Base-by-base conservation (phyloP, 1,140 invertebrate genomes). In the Drosophila pseudoananassae region DNA sequence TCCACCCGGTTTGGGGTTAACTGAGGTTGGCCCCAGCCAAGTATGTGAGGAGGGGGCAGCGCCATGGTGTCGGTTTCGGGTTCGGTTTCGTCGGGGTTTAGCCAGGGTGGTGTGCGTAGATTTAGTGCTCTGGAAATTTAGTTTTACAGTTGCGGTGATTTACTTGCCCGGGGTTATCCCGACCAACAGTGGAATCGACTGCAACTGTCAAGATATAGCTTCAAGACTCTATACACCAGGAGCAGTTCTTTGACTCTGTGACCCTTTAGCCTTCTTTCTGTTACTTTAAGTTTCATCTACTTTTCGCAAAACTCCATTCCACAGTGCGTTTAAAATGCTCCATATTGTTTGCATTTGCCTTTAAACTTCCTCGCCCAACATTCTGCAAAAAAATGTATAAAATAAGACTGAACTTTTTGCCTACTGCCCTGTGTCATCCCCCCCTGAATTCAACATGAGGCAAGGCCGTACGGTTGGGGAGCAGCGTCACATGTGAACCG, bases 41-140 rank as follows among this genome's bases (percentile, higher is more conserved):
- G 4, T 3, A 10, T 33, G 31, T 33, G 9, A 33, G n/a, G 38
- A 7, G 23, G 23, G 29, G 31, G 45, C 29, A 12, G 9, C 36
- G 61, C 20, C 43, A 25, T 58, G 51, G 51, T 31, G 57, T 54
- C 54, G 54, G 65, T 61, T 78, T 65, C 63, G 31, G 31, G 31
- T 64, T 49, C 56, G 82, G 69, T 64, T 55, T 59, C 63, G 9
- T 3, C 7, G 12, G 50, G 43, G 66, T 49, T 69, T 69, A 69
- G 51, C 56, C 56, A 27, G 66, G 64, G 31, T 69, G 66, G 31
- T 69, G 66, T 75, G 63, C 58, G 63, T 56, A 87, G 82, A 87
- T 87, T 87, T 87, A 87, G 75, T 87, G 78, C 76, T 75, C 78
- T 76, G 75, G 68, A 87, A 88, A 88, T 87, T 78, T 88, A 82